phyloP scores from a whole-genome alignment of 2,888 invertebrate species.

The Chrysina gloriosa region DNA sequence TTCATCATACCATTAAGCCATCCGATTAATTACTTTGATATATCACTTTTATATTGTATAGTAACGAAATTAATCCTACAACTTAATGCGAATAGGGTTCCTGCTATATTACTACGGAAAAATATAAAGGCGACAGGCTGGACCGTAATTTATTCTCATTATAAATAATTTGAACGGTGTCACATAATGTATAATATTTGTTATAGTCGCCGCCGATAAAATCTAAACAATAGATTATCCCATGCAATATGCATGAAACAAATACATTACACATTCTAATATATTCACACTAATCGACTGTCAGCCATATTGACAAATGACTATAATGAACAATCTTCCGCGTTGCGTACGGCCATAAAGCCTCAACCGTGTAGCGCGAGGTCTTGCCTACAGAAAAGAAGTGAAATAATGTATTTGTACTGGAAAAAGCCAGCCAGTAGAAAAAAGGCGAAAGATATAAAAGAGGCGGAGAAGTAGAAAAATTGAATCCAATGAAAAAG shows the following conservation, averaged over 20 bases:
- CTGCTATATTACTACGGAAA: conserved; percentile 13
- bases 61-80: not conserved
- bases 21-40: too few relatives aligned
- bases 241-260: conserved; percentile 56
- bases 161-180: conserved; percentile 41
- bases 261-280: conserved; percentile 57
- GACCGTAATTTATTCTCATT: conserved; percentile 40
- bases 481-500: conserved; percentile 34
- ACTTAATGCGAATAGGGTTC: not conserved
- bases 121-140: not conserved
- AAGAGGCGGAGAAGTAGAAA: conserved; percentile 26
- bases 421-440: conserved; percentile 14
- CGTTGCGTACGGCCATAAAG: not conserved
- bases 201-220: conserved; percentile 46
- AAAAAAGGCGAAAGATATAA: conserved; percentile 4
- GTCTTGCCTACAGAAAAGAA: not conserved
- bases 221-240: conserved; percentile 56
- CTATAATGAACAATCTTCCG: conserved; percentile 45
- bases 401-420: conserved; percentile 22
- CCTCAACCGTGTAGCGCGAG: not conserved
- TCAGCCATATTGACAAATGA: conserved; percentile 55
- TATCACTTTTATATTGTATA: too few relatives aligned
- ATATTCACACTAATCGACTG: conserved; percentile 57
- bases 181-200: conserved; percentile 42
- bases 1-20: too few relatives aligned